Percentiles rank a stretch among this genome's conserved stretches.
Conservation (phyloP, 2,113 vertebrate species). For the Raja brachyura region DNA sequence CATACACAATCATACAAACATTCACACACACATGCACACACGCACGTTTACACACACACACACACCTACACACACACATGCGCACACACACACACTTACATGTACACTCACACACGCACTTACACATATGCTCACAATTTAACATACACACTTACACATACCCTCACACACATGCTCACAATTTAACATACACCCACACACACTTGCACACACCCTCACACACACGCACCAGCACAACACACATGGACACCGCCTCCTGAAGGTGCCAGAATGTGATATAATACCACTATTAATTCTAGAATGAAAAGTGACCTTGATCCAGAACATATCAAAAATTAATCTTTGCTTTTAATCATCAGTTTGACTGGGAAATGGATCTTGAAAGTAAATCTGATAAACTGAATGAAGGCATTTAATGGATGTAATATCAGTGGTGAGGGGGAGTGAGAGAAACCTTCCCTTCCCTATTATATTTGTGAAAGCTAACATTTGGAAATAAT, state of each 20-base stretch:
- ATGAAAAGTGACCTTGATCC: background rate
- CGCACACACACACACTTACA: too few species aligned
- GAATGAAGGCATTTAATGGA: constrained; percentile 22
- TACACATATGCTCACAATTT: too few species aligned
- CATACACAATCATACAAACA: too few species aligned
- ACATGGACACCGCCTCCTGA: background rate
- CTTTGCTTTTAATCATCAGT: constrained; percentile 16
- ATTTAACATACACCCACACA: too few species aligned
- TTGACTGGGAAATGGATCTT: constrained; percentile 9
- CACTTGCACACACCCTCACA: too few species aligned
- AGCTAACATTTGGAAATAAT: constrained; percentile 29
- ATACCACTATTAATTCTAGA: background rate
- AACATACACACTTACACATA: too few species aligned
- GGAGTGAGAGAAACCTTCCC: background rate
- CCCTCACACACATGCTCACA: too few species aligned
- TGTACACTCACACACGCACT: too few species aligned
- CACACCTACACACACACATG: too few species aligned
- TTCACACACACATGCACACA: too few species aligned
- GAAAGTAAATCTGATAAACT: constrained; percentile 18
- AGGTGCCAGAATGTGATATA: background rate
- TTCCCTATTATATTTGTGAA: background rate
- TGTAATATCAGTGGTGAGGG: constrained; percentile 6
- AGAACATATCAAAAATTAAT: background rate
- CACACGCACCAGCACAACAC: background rate
- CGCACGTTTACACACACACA: too few species aligned